A percentile compares a stretch with the other conserved stretches of the same genome.
Conservation (phyloP, 2,888 invertebrate genomes). For the Amphipyra tragopoginis region DNA sequence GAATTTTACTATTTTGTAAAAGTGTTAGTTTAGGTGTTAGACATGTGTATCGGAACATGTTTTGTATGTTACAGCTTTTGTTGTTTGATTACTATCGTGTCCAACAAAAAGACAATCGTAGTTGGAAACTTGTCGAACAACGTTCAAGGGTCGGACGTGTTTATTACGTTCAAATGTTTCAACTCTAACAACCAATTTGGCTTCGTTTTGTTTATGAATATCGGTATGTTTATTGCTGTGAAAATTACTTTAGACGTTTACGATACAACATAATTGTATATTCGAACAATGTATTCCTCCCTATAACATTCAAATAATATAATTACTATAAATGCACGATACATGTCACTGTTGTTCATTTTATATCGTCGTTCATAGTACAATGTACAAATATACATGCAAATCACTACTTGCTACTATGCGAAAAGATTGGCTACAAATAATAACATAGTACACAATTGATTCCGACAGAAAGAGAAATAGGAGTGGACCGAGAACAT, state of each 20-base stretch:
- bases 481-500: slow-evolving; percentile 54
- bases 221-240: slow-evolving; percentile 45
- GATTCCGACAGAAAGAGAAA: slow-evolving; percentile 52
- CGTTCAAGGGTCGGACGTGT: slow-evolving; percentile 53
- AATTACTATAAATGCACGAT: too few species aligned
- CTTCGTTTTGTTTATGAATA: slow-evolving; percentile 51
- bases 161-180: slow-evolving; percentile 57
- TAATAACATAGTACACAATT: slow-evolving; percentile 46
- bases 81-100: slow-evolving; percentile 64
- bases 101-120: slow-evolving; percentile 64
- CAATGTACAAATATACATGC: not conserved
- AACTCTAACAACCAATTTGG: slow-evolving; percentile 47
- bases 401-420: slow-evolving; percentile 9
- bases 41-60: slow-evolving; percentile 55
- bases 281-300: not conserved
- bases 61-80: slow-evolving; percentile 57
- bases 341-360: too few species aligned
- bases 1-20: slow-evolving; percentile 16
- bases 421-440: slow-evolving; percentile 32
- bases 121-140: slow-evolving; percentile 56
- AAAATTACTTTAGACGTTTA: slow-evolving; percentile 24
- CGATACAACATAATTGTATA: slow-evolving; percentile 5
- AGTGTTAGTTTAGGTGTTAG: slow-evolving; percentile 52
- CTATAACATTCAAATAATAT: not conserved
- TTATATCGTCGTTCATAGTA: too few species aligned